Evolutionary conservation across 2,113 vertebrate species (phyloP).

Genomic region (Crocuta crocuta): DNA sequence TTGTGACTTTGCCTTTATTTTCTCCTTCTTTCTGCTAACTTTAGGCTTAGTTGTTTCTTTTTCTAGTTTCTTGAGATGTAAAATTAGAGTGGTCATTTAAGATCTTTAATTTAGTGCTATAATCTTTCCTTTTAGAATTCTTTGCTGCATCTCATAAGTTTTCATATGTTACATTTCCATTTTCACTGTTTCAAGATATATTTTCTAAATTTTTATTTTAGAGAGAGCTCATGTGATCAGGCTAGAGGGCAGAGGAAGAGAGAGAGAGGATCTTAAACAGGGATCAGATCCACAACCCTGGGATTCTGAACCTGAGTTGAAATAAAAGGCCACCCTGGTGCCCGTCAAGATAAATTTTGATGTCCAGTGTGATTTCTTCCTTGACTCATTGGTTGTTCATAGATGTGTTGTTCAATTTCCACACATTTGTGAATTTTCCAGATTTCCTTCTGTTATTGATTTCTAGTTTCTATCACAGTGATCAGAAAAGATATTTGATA

Average conservation of each 20-base stretch:
- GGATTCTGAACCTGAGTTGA: too few relatives aligned
- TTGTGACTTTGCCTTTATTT: neutral
- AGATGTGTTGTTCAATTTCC: neutral
- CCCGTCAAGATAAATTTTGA: neutral
- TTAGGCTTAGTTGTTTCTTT: neutral
- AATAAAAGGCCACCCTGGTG: too few relatives aligned
- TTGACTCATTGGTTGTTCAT: neutral
- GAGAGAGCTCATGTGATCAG: too few relatives aligned
- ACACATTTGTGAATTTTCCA: neutral
- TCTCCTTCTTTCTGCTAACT: neutral
- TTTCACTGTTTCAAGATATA: neutral
- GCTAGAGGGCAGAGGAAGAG: too few relatives aligned
- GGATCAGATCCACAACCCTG: too few relatives aligned
- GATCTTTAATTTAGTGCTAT: neutral
- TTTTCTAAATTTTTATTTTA: neutral
- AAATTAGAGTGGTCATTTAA: neutral
- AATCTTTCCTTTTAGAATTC: neutral
- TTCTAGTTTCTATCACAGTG: neutral
- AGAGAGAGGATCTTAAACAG: too few relatives aligned
- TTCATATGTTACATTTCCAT: neutral
- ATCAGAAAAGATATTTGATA: neutral
- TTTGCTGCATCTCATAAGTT: neutral
- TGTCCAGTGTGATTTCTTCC: neutral
- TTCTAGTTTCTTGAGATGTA: neutral
- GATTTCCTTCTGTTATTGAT: neutral